These are phyloP conservation scores for Bicyclus anynana DNA, from an alignment of 1,140 invertebrate genomes.

Conservation along the genomic window DNA sequence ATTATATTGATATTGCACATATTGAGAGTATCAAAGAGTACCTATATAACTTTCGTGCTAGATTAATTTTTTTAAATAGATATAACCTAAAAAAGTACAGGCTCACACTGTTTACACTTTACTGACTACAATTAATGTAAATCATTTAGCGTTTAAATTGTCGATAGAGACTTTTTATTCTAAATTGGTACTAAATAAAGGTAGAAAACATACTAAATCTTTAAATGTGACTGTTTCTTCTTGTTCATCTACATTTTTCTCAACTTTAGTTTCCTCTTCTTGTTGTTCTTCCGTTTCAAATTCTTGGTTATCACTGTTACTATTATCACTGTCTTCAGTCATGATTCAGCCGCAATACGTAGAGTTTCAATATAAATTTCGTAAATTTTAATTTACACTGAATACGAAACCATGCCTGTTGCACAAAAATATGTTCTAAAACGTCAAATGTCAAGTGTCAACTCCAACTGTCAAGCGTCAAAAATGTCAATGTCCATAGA, in stretches of 20 bases:
- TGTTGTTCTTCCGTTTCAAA: conserved; percentile 36
- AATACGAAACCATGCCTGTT: too few species aligned
- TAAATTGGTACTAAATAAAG: conserved; percentile 1
- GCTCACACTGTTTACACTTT: too few species aligned
- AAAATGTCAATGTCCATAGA: too few species aligned
- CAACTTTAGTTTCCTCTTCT: conserved; percentile 24
- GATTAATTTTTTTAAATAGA: too few species aligned
- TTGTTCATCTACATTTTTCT: conserved; percentile 48
- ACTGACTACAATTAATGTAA: not conserved
- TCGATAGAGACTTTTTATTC: conserved; percentile 1
- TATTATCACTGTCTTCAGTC: conserved; percentile 50
- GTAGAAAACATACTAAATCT: conserved; percentile 77
- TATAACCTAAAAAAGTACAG: too few species aligned
- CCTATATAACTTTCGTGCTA: too few species aligned
- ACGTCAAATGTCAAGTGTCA: too few species aligned
- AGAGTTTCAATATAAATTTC: not conserved
- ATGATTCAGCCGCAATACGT: conserved; percentile 26
- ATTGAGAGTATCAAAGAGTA: too few species aligned
- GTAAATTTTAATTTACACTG: too few species aligned
- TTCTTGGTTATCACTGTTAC: conserved; percentile 43
- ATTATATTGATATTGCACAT: too few species aligned
- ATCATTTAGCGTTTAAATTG: not conserved
- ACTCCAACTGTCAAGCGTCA: too few species aligned
- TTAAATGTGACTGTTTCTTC: conserved; percentile 77
- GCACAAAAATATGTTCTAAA: too few species aligned